Conservation (phyloP, 2,888 invertebrate genomes). For the Orchesella flavescens region DNA sequence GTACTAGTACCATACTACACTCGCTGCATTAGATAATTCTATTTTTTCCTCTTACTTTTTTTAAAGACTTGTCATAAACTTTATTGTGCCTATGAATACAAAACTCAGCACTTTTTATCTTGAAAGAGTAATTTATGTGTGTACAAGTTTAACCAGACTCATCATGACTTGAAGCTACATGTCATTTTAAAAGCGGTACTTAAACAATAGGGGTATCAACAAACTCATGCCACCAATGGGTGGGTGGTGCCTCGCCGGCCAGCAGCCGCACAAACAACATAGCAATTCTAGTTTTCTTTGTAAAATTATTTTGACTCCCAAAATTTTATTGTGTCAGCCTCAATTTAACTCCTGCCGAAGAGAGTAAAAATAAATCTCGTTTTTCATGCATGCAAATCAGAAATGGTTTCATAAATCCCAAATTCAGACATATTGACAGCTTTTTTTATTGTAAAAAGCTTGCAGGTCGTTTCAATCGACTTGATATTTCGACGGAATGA, state of each 20-base stretch:
- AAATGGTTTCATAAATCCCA: neutral
- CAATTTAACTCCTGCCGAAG: neutral
- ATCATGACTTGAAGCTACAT: no score
- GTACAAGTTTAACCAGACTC: no score
- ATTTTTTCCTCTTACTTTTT: neutral
- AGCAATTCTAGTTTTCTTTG: neutral
- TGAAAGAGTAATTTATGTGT: neutral
- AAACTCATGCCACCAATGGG: no score
- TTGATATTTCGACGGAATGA: neutral
- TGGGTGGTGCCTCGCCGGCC: no score
- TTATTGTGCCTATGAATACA: conserved; percentile 8
- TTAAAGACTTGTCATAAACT: conserved; percentile 3
- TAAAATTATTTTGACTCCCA: neutral
- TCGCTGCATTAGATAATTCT: neutral
- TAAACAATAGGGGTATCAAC: no score
- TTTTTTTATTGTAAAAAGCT: neutral
- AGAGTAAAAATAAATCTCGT: neutral
- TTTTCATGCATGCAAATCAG: conserved; percentile 4
- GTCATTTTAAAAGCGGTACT: no score
- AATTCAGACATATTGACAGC: neutral
- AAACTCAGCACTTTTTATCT: neutral
- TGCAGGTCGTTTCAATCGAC: neutral
- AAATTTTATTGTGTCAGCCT: neutral
- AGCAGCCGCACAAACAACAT: no score
- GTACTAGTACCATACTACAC: neutral